Evolutionary conservation across 2,113 vertebrate species (phyloP).

Genomic region (Alces alces): DNA sequence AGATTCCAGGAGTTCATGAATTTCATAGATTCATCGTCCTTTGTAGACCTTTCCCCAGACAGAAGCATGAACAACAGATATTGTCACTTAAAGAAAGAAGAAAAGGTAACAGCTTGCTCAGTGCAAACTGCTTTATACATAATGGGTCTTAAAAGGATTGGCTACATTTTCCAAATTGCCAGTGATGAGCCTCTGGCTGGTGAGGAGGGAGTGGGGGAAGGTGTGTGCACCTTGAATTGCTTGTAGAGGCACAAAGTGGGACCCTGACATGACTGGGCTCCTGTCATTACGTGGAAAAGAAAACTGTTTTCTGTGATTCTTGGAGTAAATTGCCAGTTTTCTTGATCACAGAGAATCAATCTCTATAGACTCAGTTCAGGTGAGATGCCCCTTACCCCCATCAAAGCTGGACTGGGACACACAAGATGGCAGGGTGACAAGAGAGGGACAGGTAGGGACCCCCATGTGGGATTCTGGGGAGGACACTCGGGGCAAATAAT

Average conservation of each 20-base stretch:
- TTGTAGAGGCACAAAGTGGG: background rate
- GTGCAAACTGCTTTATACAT: background rate
- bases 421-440: background rate
- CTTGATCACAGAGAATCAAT: background rate
- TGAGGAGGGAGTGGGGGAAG: background rate
- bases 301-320: background rate
- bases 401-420: background rate
- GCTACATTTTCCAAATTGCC: background rate
- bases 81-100: background rate
- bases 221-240: background rate
- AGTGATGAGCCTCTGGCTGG: background rate
- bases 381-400: background rate
- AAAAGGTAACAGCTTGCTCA: background rate
- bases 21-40: background rate
- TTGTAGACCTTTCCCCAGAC: background rate
- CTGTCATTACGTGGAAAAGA: background rate
- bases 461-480: background rate
- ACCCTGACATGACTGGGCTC: background rate
- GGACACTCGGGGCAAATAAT: accelerated
- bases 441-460: background rate
- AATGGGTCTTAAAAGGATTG: background rate
- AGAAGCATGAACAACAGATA: background rate
- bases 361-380: background rate
- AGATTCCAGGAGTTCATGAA: background rate
- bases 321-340: background rate